A percentile compares a stretch with the other conserved stretches of the same genome.
These are phyloP conservation scores for Agriotes lineatus DNA, from an alignment of 2,888 invertebrate species.

Conservation along the genomic window DNA sequence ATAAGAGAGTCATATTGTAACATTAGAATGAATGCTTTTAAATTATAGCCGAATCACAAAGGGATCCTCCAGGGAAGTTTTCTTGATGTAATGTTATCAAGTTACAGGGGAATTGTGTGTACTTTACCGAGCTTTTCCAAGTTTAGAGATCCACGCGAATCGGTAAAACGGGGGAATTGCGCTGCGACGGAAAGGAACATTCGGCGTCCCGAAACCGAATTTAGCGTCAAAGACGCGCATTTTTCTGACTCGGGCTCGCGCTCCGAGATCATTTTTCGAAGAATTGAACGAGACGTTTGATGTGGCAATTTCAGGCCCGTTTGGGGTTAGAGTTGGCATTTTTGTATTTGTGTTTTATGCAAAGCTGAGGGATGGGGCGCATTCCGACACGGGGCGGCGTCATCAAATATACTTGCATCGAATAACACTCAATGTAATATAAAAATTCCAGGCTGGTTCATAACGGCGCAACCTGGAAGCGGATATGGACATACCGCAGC, in stretches of 20 bases:
- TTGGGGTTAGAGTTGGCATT: conserved; percentile 8
- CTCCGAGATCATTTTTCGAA: conserved; percentile 19
- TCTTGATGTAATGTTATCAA: conserved; percentile 45
- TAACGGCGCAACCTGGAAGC: conserved; percentile 40
- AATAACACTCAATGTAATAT: conserved; percentile 42
- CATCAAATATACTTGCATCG: conserved; percentile 40
- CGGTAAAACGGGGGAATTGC: conserved; percentile 26
- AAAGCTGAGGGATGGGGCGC: neutral
- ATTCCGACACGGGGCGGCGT: conserved; percentile 22
- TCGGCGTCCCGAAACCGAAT: conserved; percentile 19
- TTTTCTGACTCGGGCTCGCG: neutral
- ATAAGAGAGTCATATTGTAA: conserved; percentile 48
- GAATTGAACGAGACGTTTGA: conserved; percentile 35
- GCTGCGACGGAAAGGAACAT: conserved; percentile 21
- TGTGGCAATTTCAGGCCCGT: conserved; percentile 19
- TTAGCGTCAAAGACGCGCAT: conserved; percentile 22
- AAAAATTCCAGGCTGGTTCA: conserved; percentile 43
- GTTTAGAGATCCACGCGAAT: conserved; percentile 31
- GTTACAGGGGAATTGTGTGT: conserved; percentile 42
- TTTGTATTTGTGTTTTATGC: conserved; percentile 12
- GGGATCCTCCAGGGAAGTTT: conserved; percentile 45
- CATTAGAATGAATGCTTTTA: conserved; percentile 50
- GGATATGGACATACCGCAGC: conserved; percentile 44
- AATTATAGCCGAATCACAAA: conserved; percentile 52
- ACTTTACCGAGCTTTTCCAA: conserved; percentile 28